These are phyloP conservation scores for Bufotes viridis DNA, from an alignment of 2,797 vertebrate species.

Conservation along the genomic window DNA sequence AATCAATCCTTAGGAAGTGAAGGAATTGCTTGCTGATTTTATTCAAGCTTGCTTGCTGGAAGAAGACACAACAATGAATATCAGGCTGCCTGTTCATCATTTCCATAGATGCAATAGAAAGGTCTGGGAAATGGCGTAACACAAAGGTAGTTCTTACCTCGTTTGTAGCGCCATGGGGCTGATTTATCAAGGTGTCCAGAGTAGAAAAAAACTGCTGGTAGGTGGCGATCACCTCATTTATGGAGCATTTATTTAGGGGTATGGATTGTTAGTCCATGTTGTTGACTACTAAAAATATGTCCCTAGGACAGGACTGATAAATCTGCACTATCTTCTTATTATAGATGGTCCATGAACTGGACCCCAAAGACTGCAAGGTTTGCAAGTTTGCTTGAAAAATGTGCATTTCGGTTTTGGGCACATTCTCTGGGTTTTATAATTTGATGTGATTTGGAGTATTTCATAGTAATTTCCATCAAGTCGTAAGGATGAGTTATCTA, in stretches of 20 bases:
- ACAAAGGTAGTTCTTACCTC: neutral
- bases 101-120: neutral
- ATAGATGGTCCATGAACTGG: too few relatives aligned
- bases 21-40: neutral
- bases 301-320: neutral
- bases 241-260: neutral
- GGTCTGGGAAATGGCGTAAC: conserved; percentile 7
- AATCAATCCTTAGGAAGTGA: conserved; percentile 15
- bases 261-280: neutral
- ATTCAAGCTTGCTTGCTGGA: conserved; percentile 10
- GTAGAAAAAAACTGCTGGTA: neutral
- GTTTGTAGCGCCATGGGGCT: neutral
- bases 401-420: too few relatives aligned
- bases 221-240: neutral
- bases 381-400: too few relatives aligned
- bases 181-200: neutral
- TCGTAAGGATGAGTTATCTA: too few relatives aligned
- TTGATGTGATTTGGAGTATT: too few relatives aligned
- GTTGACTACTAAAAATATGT: neutral
- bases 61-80: conserved; percentile 13
- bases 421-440: too few relatives aligned
- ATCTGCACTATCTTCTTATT: neutral
- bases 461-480: too few relatives aligned
- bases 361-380: too few relatives aligned
- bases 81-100: neutral